phyloP scores from a whole-genome alignment of 2,888 invertebrate genomes.

The Pollenia amentaria region DNA sequence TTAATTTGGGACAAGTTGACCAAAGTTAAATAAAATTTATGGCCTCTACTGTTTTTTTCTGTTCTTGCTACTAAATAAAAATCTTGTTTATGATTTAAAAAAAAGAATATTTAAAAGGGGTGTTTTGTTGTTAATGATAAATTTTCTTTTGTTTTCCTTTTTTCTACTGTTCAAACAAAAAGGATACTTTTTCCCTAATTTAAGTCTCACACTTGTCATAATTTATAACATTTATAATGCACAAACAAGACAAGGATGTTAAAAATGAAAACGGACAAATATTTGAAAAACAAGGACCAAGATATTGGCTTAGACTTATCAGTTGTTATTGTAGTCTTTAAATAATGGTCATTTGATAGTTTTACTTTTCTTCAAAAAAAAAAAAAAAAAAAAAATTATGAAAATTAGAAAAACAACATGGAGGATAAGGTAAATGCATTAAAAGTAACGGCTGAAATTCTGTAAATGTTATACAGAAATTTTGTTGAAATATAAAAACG shows the following conservation, averaged over 20 bases:
- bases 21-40: constrained; percentile 75
- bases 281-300: constrained; percentile 15
- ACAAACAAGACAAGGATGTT: constrained; percentile 56
- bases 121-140: constrained; percentile 72
- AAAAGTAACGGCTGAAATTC: constrained; percentile 29
- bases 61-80: constrained; percentile 13
- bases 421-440: background rate
- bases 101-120: constrained; percentile 45
- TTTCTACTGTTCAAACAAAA: constrained; percentile 25
- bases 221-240: constrained; percentile 74
- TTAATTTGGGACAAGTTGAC: constrained; percentile 79
- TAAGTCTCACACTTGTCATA: constrained; percentile 75
- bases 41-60: constrained; percentile 34
- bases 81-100: constrained; percentile 40
- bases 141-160: constrained; percentile 52
- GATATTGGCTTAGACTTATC: constrained; percentile 43
- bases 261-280: constrained; percentile 1
- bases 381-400: background rate
- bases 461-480: background rate
- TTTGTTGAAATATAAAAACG: too few species aligned
- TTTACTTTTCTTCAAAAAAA: constrained; percentile 33
- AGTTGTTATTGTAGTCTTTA: constrained; percentile 66
- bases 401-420: constrained; percentile 4
- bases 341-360: constrained; percentile 73
- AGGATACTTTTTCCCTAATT: constrained; percentile 43